Conservation (phyloP, 1,140 invertebrate species). For the Micrasema longulum region DNA sequence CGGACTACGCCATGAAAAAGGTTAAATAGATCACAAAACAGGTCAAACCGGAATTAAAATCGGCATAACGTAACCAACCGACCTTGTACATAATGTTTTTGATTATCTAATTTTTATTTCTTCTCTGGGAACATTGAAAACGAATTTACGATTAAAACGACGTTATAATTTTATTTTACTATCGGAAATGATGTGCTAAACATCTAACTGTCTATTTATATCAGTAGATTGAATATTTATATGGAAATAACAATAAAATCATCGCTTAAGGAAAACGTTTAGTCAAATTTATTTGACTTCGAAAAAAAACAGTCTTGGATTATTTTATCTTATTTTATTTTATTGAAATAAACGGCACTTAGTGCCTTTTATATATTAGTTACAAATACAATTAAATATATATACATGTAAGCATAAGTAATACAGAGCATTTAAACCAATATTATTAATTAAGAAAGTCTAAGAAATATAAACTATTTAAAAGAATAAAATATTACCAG, state of each 20-base stretch:
- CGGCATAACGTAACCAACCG: constrained; percentile 1
- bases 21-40: constrained; percentile 12
- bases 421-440: too few species aligned
- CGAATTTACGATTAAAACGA: neutral
- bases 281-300: neutral
- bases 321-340: too few species aligned
- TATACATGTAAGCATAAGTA: too few species aligned
- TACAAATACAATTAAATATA: too few species aligned
- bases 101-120: constrained; percentile 26
- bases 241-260: neutral
- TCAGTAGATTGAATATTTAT: neutral
- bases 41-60: neutral
- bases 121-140: neutral
- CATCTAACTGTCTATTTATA: neutral
- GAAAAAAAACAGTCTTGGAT: neutral
- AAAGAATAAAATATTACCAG: too few species aligned
- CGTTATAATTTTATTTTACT: too few species aligned
- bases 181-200: too few species aligned
- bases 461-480: too few species aligned
- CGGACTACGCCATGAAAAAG: neutral
- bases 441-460: too few species aligned
- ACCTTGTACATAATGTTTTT: constrained; percentile 15
- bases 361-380: too few species aligned
- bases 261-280: neutral
- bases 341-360: too few species aligned